Percentiles rank a stretch among this genome's conserved stretches.
Conservation (phyloP, 2,888 invertebrate species). For the Aporophyla nigra region DNA sequence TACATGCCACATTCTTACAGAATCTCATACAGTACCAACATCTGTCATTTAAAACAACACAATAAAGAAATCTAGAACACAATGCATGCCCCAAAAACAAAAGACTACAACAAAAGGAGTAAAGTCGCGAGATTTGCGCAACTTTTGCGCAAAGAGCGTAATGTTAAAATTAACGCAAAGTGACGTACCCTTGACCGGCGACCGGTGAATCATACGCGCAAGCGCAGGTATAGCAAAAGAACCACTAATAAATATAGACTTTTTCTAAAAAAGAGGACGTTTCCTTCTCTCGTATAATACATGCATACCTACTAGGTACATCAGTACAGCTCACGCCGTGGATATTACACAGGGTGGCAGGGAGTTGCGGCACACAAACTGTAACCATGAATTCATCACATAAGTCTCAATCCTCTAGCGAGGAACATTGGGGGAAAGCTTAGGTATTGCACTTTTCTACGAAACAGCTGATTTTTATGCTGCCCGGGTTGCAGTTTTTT, state of each 20-base stretch:
- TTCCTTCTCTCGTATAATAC: too few species aligned
- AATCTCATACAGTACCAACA: not conserved
- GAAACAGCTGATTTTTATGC: too few species aligned
- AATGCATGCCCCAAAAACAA: conserved; percentile 57
- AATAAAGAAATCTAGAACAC: conserved; percentile 59
- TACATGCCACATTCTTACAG: not conserved
- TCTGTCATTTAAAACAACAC: conserved; percentile 16
- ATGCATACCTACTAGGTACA: too few species aligned
- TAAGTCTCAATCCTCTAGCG: too few species aligned
- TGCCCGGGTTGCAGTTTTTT: too few species aligned
- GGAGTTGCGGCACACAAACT: too few species aligned
- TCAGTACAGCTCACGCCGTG: too few species aligned
- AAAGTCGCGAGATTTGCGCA: conserved; percentile 59
- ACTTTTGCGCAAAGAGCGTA: conserved; percentile 61
- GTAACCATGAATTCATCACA: too few species aligned
- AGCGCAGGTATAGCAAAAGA: conserved; percentile 20
- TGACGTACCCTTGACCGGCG: conserved; percentile 75
- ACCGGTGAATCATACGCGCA: conserved; percentile 71
- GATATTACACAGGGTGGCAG: too few species aligned
- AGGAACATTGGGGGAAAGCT: too few species aligned
- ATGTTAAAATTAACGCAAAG: conserved; percentile 64
- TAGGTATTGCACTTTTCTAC: too few species aligned
- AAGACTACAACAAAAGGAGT: conserved; percentile 62
- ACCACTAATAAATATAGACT: not conserved
- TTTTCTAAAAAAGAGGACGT: too few species aligned